These are phyloP conservation scores for Aratinga solstitialis DNA, from an alignment of 2,797 vertebrate species.

Conservation along the genomic window DNA sequence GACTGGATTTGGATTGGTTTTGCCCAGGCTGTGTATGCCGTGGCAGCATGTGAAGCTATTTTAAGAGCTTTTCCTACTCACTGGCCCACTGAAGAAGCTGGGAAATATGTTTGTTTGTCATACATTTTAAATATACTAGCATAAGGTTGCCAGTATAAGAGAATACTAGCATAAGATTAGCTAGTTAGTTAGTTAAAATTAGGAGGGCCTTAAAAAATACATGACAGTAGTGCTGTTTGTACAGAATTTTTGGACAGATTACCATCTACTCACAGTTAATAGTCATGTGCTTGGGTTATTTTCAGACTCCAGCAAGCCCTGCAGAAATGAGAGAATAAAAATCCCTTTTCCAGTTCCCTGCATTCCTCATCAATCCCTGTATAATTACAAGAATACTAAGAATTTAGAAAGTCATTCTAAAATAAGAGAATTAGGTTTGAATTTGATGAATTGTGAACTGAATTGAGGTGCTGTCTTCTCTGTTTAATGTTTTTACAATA, in stretches of 20 bases:
- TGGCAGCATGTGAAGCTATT: not conserved
- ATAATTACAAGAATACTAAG: not conserved
- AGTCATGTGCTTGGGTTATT: not conserved
- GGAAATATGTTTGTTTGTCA: not conserved
- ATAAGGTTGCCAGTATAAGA: not conserved
- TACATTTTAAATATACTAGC: not conserved
- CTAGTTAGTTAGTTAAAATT: not conserved
- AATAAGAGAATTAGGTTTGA: conserved; percentile 12
- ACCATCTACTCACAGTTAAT: not conserved
- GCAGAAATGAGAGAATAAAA: not conserved
- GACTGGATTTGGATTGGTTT: not conserved
- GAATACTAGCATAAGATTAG: not conserved
- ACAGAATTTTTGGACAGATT: not conserved
- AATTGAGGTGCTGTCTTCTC: not conserved
- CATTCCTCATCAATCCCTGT: not conserved
- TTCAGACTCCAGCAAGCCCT: not conserved
- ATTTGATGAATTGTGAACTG: conserved; percentile 20
- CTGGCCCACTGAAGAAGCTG: not conserved
- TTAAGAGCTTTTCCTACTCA: not conserved
- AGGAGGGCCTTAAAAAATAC: not conserved
- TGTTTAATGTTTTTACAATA: not conserved
- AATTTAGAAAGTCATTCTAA: not conserved
- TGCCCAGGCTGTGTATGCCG: not conserved
- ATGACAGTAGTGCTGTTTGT: not conserved
- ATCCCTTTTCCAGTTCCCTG: not conserved